Conservation (phyloP, 2,888 invertebrate genomes). For the Drepanosiphum platanoidis region DNA sequence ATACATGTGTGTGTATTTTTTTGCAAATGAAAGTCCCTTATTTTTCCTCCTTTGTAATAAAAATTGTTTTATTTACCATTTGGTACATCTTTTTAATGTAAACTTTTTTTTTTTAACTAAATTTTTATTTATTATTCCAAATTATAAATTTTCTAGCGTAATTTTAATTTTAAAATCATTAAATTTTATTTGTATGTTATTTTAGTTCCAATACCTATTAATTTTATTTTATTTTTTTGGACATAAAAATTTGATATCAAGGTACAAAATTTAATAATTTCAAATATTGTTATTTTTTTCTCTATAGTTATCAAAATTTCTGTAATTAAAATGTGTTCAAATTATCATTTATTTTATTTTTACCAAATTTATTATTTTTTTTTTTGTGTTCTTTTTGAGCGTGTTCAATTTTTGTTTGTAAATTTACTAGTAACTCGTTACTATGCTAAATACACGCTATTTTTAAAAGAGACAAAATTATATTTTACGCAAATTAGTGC, state of each 20-base stretch:
- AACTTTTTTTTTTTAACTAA: slow-evolving; percentile 41
- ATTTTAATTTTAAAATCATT: slow-evolving; percentile 37
- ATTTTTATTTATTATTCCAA: slow-evolving; percentile 44
- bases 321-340: slow-evolving; percentile 26
- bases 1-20: slow-evolving; percentile 13
- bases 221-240: slow-evolving; percentile 24
- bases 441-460: slow-evolving; percentile 21
- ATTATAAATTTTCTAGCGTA: slow-evolving; percentile 5
- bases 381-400: neutral
- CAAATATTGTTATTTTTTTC: neutral
- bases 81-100: slow-evolving; percentile 16
- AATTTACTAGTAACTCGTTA: slow-evolving; percentile 30
- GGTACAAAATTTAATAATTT: slow-evolving; percentile 37
- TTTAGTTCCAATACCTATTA: slow-evolving; percentile 20
- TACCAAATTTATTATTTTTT: slow-evolving; percentile 16
- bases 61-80: slow-evolving; percentile 35
- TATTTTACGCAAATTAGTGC: slow-evolving; percentile 55
- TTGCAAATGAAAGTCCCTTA: slow-evolving; percentile 14
- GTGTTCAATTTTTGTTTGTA: slow-evolving; percentile 6
- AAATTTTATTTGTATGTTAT: slow-evolving; percentile 35
- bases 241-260: slow-evolving; percentile 47
- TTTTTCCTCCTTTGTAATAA: slow-evolving; percentile 47
- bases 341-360: slow-evolving; percentile 30
- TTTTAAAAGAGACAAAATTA: slow-evolving; percentile 40
- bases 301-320: slow-evolving; percentile 7